These are phyloP conservation scores for Mimas tiliae DNA, from an alignment of 2,888 invertebrate species.

Conservation along the genomic window DNA sequence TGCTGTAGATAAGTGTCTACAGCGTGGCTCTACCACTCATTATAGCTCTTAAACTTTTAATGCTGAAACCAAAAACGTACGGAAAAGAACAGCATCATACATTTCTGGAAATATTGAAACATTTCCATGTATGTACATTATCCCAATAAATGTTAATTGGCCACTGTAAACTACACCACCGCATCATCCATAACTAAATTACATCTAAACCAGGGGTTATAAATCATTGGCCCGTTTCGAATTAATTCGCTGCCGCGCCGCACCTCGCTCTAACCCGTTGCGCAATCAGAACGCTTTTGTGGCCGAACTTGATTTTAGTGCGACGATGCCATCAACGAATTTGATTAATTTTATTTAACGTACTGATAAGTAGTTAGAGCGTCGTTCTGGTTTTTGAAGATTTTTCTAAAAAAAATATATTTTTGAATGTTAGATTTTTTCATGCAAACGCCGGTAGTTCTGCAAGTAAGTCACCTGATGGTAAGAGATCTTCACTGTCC, in stretches of 20 bases:
- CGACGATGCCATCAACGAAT: slow-evolving; percentile 29
- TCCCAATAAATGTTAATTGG: slow-evolving; percentile 61
- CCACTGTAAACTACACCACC: slow-evolving; percentile 58
- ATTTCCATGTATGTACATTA: slow-evolving; percentile 32
- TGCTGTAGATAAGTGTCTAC: too few species aligned
- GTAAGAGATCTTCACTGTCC: too few species aligned
- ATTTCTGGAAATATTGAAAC: slow-evolving; percentile 21
- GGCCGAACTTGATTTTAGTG: slow-evolving; percentile 40
- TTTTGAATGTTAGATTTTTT: too few species aligned
- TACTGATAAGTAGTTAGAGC: slow-evolving; percentile 8
- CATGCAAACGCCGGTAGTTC: too few species aligned
- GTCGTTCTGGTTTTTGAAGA: background rate
- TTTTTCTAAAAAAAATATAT: too few species aligned
- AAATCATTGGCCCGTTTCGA: slow-evolving; percentile 76
- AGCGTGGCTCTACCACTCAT: too few species aligned
- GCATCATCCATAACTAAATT: slow-evolving; percentile 68
- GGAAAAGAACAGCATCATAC: background rate
- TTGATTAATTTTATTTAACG: slow-evolving; percentile 12
- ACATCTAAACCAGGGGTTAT: slow-evolving; percentile 62
- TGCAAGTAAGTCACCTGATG: too few species aligned
- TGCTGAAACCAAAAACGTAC: background rate
- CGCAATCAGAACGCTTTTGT: slow-evolving; percentile 68
- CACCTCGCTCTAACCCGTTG: slow-evolving; percentile 63
- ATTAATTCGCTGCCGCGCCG: slow-evolving; percentile 70
- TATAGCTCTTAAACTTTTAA: too few species aligned